Conservation (phyloP, 2,888 invertebrate species). For the Cephus runcator region DNA sequence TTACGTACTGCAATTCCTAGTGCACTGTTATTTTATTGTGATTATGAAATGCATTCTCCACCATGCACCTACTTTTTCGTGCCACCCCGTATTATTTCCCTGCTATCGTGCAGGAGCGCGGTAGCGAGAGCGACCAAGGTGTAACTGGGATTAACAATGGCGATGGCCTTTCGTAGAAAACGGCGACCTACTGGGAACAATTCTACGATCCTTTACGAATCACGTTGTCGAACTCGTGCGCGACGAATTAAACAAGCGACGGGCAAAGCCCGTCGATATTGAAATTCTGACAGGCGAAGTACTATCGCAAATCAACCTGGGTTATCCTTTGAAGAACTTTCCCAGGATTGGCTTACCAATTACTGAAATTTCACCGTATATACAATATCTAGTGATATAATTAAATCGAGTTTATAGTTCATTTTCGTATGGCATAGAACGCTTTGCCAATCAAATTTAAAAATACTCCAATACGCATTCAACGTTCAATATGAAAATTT, state of each 20-base stretch:
- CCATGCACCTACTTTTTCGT: slow-evolving; percentile 4
- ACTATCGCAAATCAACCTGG: not conserved
- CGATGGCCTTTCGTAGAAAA: slow-evolving; percentile 15
- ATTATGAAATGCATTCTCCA: slow-evolving; percentile 30
- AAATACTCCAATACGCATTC: not conserved
- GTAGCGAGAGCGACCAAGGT: slow-evolving; percentile 14
- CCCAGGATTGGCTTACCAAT: not conserved
- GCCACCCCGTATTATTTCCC: not conserved
- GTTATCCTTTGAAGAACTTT: not conserved
- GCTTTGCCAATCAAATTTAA: not conserved
- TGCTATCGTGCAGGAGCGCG: not conserved
- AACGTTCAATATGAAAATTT: not conserved
- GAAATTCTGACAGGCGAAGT: not conserved
- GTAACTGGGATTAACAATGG: slow-evolving; percentile 16
- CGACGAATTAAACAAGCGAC: slow-evolving; percentile 3
- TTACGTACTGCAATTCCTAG: not conserved
- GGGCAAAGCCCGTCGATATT: not conserved
- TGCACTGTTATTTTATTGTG: slow-evolving; percentile 25
- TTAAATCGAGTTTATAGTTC: not conserved
- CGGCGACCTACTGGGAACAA: slow-evolving; percentile 12
- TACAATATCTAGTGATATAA: not conserved
- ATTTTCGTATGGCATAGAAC: not conserved
- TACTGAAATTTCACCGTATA: not conserved
- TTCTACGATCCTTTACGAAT: not conserved
- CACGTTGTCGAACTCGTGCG: not conserved